phyloP scores from a whole-genome alignment of 1,140 invertebrate genomes.

The Leucophenga varia region DNA sequence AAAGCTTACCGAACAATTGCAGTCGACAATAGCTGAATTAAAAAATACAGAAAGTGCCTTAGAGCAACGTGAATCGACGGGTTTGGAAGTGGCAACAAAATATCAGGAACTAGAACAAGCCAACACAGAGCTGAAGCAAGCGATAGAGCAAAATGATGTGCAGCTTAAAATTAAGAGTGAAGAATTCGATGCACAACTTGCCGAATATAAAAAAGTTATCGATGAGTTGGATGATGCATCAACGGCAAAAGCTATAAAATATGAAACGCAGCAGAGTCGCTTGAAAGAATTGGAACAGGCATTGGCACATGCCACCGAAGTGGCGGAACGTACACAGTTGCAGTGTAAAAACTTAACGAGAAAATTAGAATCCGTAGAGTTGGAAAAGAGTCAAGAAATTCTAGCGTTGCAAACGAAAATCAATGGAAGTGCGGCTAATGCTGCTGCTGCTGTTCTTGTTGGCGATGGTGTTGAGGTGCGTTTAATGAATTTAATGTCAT shows the following conservation, averaged over 20 bases:
- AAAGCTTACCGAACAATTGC: not conserved
- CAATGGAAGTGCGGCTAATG: conserved; percentile 13
- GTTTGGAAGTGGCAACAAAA: conserved; percentile 9
- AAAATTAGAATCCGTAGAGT: conserved; percentile 25
- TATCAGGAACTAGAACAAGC: conserved; percentile 29
- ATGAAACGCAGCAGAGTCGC: conserved; percentile 25
- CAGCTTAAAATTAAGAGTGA: conserved; percentile 28
- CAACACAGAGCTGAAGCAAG: conserved; percentile 19
- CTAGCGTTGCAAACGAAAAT: conserved; percentile 22
- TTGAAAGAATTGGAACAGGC: conserved; percentile 27
- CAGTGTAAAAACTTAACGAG: conserved; percentile 29
- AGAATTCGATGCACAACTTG: conserved; percentile 28
- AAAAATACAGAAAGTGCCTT: conserved; percentile 8
- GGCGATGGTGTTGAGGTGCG: conserved; percentile 21
- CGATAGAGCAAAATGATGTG: conserved; percentile 16
- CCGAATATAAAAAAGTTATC: conserved; percentile 42
- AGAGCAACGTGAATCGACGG: not conserved
- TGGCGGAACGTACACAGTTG: conserved; percentile 17
- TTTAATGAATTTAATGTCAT: no score
- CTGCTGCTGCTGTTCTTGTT: not conserved
- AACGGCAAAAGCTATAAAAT: conserved; percentile 15
- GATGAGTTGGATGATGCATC: conserved; percentile 45
- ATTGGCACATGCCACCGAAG: conserved; percentile 20
- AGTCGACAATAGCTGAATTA: not conserved
- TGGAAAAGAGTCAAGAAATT: conserved; percentile 38